Percentiles rank a stretch among this genome's conserved stretches.
Conservation (phyloP, 2,797 vertebrate species). For the Helarctos malayanus region DNA sequence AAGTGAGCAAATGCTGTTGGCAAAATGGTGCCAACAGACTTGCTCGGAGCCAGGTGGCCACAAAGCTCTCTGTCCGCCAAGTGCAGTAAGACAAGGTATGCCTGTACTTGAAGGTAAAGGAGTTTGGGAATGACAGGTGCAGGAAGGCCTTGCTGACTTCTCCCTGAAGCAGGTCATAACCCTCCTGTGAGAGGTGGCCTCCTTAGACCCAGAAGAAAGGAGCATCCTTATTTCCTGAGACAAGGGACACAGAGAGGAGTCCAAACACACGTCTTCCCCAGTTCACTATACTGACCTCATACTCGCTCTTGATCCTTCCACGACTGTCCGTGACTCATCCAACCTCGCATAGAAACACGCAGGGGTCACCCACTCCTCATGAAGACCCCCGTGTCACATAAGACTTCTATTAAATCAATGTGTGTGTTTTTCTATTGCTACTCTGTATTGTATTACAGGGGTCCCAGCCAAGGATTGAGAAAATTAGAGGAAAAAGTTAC, state of each 20-base stretch:
- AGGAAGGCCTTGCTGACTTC: background rate
- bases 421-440: background rate
- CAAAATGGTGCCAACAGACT: background rate
- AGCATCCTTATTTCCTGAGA: background rate
- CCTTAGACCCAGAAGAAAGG: background rate
- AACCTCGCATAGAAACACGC: background rate
- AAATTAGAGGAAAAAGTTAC: background rate
- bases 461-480: background rate
- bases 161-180: background rate
- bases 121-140: background rate
- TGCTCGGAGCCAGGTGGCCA: background rate
- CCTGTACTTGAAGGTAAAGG: background rate
- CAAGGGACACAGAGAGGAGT: background rate
- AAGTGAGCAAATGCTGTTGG: background rate
- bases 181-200: background rate
- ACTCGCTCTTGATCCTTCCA: background rate
- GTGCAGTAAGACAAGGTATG: background rate
- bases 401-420: background rate
- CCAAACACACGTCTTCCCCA: background rate
- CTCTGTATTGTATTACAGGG: background rate
- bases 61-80: fast-evolving
- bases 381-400: background rate
- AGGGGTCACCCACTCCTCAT: background rate
- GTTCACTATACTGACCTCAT: background rate
- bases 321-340: background rate